These are phyloP conservation scores for Mustela nigripes DNA, from an alignment of 2,113 vertebrate species.

Conservation along the genomic window DNA sequence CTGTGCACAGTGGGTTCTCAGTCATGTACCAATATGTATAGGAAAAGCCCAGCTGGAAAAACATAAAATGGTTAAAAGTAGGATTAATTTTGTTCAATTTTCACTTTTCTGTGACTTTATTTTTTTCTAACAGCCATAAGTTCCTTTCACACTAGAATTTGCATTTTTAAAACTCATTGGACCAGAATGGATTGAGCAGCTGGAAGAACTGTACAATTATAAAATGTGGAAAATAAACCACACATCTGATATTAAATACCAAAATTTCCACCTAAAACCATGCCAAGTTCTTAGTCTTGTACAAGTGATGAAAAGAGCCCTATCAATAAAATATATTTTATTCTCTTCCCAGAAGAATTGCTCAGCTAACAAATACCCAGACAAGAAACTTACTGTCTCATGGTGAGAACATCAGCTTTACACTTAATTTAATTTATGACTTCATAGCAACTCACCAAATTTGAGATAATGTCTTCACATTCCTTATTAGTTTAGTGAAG, in stretches of 20 bases:
- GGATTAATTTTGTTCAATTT: slow-evolving; percentile 28
- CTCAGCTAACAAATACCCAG: neutral
- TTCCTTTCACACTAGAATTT: neutral
- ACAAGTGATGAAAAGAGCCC: neutral
- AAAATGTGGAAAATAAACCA: neutral
- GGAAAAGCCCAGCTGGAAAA: neutral
- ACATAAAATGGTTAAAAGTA: slow-evolving; percentile 21
- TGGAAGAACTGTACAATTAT: neutral
- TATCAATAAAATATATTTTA: neutral
- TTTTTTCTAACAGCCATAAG: slow-evolving; percentile 35
- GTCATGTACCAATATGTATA: neutral
- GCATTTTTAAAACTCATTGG: neutral
- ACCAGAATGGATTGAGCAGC: neutral
- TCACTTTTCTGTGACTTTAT: neutral
- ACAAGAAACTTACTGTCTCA: slow-evolving; percentile 24
- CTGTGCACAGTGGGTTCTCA: neutral
- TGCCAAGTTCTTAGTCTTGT: neutral
- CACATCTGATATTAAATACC: neutral
- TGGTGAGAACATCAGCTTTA: slow-evolving; percentile 31
- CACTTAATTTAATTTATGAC: slow-evolving; percentile 63
- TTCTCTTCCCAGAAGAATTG: slow-evolving; percentile 40
- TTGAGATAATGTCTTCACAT: slow-evolving; percentile 61
- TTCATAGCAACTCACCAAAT: slow-evolving; percentile 58
- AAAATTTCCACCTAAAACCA: neutral
- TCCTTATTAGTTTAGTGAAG: slow-evolving; percentile 57